phyloP scores from a whole-genome alignment of 1,140 invertebrate genomes.

The Myzus persicae region DNA sequence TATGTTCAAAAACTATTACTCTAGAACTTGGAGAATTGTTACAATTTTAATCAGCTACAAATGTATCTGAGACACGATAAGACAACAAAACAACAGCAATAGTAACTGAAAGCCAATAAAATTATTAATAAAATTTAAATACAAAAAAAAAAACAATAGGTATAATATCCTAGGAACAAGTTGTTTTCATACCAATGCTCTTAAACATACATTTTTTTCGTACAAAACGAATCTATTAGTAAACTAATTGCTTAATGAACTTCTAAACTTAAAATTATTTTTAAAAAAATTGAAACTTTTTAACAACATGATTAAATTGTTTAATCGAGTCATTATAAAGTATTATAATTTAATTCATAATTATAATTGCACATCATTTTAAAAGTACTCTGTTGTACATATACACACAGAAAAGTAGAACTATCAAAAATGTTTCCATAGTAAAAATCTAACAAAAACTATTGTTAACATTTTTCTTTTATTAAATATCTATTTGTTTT shows the following conservation, averaged over 20 bases:
- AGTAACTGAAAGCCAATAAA: neutral
- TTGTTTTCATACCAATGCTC: constrained; percentile 48
- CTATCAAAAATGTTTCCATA: neutral
- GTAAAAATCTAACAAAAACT: neutral
- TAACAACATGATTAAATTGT: neutral
- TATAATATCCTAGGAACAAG: constrained; percentile 36
- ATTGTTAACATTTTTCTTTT: neutral
- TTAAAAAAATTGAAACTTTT: neutral
- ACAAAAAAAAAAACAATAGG: neutral
- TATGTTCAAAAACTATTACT: neutral
- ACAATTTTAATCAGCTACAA: neutral
- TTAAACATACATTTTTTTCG: neutral
- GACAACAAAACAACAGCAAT: neutral
- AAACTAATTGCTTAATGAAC: neutral
- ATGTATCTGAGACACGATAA: neutral
- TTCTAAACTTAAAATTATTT: neutral
- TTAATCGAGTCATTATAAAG: neutral
- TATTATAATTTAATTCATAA: neutral
- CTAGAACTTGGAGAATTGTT: neutral
- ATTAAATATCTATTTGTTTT: neutral
- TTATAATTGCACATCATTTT: neutral
- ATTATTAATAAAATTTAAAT: neutral
- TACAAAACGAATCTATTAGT: neutral
- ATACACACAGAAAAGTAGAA: neutral
- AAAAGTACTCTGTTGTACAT: neutral